phyloP scores from a whole-genome alignment of 2,797 vertebrate species.

The Peromyscus melanophrys region DNA sequence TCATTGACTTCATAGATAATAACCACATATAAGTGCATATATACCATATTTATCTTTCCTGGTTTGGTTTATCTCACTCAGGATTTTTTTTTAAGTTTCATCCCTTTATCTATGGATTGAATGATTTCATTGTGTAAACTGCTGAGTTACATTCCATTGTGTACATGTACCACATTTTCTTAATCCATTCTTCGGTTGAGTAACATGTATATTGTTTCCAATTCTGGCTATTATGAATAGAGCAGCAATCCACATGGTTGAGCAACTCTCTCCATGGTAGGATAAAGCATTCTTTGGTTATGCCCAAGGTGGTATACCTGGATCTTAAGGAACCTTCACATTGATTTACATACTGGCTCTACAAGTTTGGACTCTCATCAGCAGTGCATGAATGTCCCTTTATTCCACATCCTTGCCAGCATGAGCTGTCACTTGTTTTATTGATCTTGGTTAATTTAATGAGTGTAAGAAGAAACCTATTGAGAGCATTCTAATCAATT shows the following conservation, averaged over 20 bases:
- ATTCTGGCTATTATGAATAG: not conserved
- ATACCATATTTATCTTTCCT: not conserved
- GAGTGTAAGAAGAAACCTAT: not conserved
- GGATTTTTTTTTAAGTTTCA: not conserved
- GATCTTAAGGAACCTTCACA: not conserved
- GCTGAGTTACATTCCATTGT: not conserved
- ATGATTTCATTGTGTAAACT: not conserved
- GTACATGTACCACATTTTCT: not conserved
- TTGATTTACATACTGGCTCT: too few relatives aligned
- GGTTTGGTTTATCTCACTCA: not conserved
- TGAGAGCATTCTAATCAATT: conserved; percentile 7
- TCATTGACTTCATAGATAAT: not conserved
- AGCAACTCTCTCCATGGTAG: not conserved
- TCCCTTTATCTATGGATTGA: not conserved
- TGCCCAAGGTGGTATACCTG: not conserved
- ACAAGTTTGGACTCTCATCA: not conserved
- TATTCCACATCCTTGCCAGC: not conserved
- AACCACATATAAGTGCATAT: not conserved
- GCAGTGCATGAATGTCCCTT: not conserved
- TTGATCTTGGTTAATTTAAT: not conserved
- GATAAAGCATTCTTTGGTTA: not conserved
- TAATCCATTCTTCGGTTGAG: not conserved
- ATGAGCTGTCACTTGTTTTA: not conserved
- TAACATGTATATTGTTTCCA: not conserved
- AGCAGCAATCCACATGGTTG: not conserved